Base-by-base conservation (phyloP, 2,113 vertebrate species). In the Hypomesus transpacificus region DNA sequence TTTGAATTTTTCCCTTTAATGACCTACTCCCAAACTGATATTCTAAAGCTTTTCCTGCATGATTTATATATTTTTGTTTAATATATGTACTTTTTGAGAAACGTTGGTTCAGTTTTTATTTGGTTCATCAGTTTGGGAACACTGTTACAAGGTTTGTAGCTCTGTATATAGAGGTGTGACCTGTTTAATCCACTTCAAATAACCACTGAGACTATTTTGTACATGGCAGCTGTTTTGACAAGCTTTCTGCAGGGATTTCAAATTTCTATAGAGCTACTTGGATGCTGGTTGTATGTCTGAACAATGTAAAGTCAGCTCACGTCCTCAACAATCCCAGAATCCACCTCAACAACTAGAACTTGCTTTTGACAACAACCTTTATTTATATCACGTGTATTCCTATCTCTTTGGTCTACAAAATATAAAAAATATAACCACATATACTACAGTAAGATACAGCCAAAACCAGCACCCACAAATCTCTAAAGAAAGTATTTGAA, bases 161-260 rank as follows among this genome's bases (percentile, higher is more conserved):
- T 95, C 92, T 94, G 93, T 95, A 94, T 92, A 95, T 93, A 91
- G 79, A 92, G 89, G 93, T 91, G 93, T 73, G 87, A 92, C 92
- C 91, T 72, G 76, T 83, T 84, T 79, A 92, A 90, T 91, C 93
- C 93, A 90, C 91, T 92, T 92, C 87, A 90, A 94, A 94, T 86
- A 87, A 91, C 92, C 94, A 94, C 95, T 92, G 92, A 93, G 89
- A 91, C 87, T 91, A 90, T 94, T 93, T 91, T 92, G 94, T 91
- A 92, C 90, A 94, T 89, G 92, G 92, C 91, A 92, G 91, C 93
- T 96, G 91, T 93, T 93, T 90, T 91, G 87, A 63, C 68, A 68
- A 26, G 2, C 21, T 14, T 68, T 52, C 68, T 53, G 69, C 79
- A 78, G 68, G 80, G 82, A 79, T 18, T 74, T 82, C 73, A 66